Conservation (phyloP, 23 tunicate species). For the Clavelina lepadiformis region DNA sequence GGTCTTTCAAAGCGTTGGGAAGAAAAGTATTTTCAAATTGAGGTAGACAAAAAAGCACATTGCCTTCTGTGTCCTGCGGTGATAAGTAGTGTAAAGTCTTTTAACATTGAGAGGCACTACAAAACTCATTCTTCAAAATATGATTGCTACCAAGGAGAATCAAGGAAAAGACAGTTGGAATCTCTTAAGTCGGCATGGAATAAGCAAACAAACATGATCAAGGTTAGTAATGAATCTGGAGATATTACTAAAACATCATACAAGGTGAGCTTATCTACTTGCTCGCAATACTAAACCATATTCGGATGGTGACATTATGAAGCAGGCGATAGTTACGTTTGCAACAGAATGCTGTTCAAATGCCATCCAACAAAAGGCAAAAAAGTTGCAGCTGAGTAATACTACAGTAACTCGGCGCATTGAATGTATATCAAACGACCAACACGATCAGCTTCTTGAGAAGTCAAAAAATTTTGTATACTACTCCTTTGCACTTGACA, state of each 20-base stretch:
- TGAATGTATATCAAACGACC: conserved; percentile 42
- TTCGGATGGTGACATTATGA: conserved; percentile 37
- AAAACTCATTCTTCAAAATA: conserved; percentile 33
- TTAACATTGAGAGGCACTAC: conserved; percentile 37
- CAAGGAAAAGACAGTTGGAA: conserved; percentile 32
- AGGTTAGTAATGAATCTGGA: conserved; percentile 16
- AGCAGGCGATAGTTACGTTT: conserved; percentile 31
- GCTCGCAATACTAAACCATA: conserved; percentile 30
- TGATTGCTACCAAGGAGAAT: conserved; percentile 32
- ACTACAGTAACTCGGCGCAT: conserved; percentile 17
- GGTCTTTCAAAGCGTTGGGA: too few relatives aligned
- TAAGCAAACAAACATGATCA: conserved; percentile 14
- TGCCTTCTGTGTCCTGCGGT: too few relatives aligned
- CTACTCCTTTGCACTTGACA: conserved; percentile 36
- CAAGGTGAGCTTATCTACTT: conserved; percentile 29
- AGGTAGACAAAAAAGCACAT: too few relatives aligned
- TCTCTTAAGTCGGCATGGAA: conserved; percentile 16
- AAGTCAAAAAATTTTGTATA: conserved; percentile 19
- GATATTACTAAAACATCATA: conserved; percentile 31
- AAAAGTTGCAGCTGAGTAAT: conserved; percentile 45
- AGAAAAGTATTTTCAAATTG: too few relatives aligned
- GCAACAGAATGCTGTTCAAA: conserved; percentile 27
- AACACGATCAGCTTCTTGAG: conserved; percentile 35
- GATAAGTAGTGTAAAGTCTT: conserved; percentile 7
- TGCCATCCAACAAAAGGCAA: conserved; percentile 28